Evolutionary conservation across 2,797 vertebrate genomes (phyloP), one percentile per base, ranked within the genome.

Genomic region (Scomberomorus guttatus): DNA sequence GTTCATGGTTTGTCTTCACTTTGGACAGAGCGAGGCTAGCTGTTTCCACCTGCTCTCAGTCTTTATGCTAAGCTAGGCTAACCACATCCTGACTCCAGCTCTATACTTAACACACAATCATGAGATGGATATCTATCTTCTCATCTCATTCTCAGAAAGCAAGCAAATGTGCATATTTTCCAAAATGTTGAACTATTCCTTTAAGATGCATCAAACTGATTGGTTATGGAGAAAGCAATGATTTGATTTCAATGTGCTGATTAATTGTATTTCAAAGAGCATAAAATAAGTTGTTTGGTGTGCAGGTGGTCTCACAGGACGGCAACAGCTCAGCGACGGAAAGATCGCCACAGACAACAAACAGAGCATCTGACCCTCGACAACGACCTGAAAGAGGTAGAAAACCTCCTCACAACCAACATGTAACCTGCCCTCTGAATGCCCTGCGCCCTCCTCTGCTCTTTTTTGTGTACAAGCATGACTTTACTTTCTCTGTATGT

Each of bases 231-330:
- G 25, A n/a, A 48, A 63, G 8, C 14, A 6, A 22, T 15, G 27
- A 5, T 32, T 64, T 32, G 27, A 37, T 37, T 37, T 37, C 9
- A 37, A 37, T 37, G 34, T 37, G 34, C 9, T 37, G 34, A 37
- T 29, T 29, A 29, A 29, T 29, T 29, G 29, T 29, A 29, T 29
- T 29, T 22, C 22, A 24, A 52, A 51, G 12, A 13, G 8, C 5
- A 12, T 22, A 25, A 0, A 13, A 44, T 14, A 44, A 44, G 12
- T 13, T 57, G 22, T 69, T 42, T 10, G 2, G 9, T 22, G 25
- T 64, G 93, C 87, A 97, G 97, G 85, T 97, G 97, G 97, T 94
- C 96, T 63, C 97, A 94, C 60, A 96, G 97, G 63, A 96, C 93
- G 0, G 88, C 93, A 0, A 95, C 95, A 0, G 66, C 97, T 0